Percentiles rank a stretch among this genome's conserved stretches.
phyloP scores from a whole-genome alignment of 2,797 vertebrate genomes.

The Enteromius unitaeniatus region DNA sequence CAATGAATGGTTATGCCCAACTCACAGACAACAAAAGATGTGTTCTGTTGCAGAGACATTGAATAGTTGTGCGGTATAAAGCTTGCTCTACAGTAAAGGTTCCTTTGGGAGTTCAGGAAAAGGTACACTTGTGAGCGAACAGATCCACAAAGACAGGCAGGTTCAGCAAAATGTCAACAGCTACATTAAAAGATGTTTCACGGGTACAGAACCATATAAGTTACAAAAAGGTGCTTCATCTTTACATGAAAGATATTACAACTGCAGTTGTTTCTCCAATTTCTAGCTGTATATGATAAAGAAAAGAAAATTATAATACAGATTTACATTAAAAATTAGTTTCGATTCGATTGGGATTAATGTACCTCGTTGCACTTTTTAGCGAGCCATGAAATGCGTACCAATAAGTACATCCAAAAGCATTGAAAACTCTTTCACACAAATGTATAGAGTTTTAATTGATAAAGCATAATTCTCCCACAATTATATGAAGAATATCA shows the following conservation, averaged over 20 bases:
- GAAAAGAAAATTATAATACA: background rate
- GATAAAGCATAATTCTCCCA: too few species aligned
- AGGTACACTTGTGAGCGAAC: background rate
- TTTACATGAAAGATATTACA: background rate
- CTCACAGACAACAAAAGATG: constrained; percentile 46
- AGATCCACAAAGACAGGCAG: background rate
- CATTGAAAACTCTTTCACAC: too few species aligned
- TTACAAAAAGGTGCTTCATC: background rate
- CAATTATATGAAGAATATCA: too few species aligned
- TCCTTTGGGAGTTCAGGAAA: background rate
- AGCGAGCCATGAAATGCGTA: too few species aligned
- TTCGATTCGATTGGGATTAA: background rate
- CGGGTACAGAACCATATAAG: background rate
- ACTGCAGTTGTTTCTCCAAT: background rate
- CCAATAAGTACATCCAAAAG: too few species aligned
- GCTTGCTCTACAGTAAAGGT: background rate
- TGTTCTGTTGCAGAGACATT: constrained; percentile 20
- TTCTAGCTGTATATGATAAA: background rate
- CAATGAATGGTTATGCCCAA: constrained; percentile 55
- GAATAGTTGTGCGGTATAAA: background rate
- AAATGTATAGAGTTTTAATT: too few species aligned
- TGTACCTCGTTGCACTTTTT: too few species aligned
- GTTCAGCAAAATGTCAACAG: constrained; percentile 27
- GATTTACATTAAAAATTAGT: background rate
- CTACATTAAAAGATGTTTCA: background rate